A percentile compares a stretch with the other conserved stretches of the same genome.
phyloP scores from a whole-genome alignment of 2,888 invertebrate genomes.

The Rosalia funebris region DNA sequence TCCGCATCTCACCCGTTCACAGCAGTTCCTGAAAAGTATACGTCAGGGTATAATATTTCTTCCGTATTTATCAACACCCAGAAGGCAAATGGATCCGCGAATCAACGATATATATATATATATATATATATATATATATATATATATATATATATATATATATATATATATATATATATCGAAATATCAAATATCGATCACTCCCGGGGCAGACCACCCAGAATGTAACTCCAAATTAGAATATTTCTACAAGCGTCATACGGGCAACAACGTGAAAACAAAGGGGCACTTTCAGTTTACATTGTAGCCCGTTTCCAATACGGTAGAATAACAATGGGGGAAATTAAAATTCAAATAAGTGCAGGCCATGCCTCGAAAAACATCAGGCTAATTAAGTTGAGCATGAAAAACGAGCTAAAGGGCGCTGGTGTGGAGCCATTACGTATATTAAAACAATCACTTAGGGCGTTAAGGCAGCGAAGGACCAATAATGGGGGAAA shows the following conservation, averaged over 20 bases:
- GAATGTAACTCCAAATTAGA: not conserved
- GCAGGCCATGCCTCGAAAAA: slow-evolving; percentile 14
- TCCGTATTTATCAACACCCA: too few species aligned
- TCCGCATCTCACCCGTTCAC: too few species aligned
- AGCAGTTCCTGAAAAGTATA: too few species aligned
- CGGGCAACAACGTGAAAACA: slow-evolving; percentile 1
- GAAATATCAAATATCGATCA: too few species aligned
- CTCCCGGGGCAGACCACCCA: slow-evolving; percentile 10
- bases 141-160: too few species aligned
- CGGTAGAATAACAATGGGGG: slow-evolving; percentile 6
- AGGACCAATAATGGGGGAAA: not conserved
- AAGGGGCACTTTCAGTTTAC: not conserved
- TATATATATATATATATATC: too few species aligned
- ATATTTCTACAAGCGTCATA: not conserved
- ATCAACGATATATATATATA: too few species aligned
- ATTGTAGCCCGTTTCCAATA: not conserved
- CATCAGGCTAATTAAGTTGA: slow-evolving; percentile 19
- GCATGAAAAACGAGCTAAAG: slow-evolving; percentile 20
- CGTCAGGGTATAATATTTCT: too few species aligned
- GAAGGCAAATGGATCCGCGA: too few species aligned
- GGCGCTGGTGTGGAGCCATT: slow-evolving; percentile 17
- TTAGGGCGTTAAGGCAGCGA: not conserved
- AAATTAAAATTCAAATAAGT: slow-evolving; percentile 21
- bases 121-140: too few species aligned
- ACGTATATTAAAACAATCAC: slow-evolving; percentile 19